Evolutionary conservation across 2,113 vertebrate species (phyloP).

Genomic region (Sapayoa aenigma): DNA sequence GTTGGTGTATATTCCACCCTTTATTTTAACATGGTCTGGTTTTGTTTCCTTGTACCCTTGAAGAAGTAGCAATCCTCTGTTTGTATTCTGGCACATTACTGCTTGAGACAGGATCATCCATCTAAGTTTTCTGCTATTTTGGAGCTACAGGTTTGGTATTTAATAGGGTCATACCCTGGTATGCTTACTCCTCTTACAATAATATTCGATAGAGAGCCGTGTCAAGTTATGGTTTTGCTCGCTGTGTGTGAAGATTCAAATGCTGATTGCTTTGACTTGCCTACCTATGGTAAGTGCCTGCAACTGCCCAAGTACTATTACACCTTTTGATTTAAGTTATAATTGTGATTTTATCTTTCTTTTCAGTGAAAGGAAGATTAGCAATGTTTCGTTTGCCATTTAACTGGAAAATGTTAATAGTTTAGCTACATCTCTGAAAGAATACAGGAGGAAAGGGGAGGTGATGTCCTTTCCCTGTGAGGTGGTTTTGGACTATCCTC

Average conservation of each 20-base stretch:
- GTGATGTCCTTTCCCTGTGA: not conserved
- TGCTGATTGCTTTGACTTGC: constrained; percentile 29
- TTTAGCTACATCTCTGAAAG: not conserved
- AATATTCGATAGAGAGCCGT: not conserved
- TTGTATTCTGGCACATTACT: constrained; percentile 24
- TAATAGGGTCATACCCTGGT: constrained; percentile 33
- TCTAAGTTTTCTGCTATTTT: constrained; percentile 20
- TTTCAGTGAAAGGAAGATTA: constrained; percentile 5
- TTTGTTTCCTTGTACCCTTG: not conserved
- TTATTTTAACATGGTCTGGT: not conserved
- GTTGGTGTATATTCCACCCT: not conserved
- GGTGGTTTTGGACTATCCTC: not conserved
- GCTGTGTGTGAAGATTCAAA: not conserved
- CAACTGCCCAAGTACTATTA: not conserved
- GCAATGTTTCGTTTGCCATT: constrained; percentile 32
- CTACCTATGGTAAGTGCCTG: not conserved
- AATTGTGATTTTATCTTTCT: constrained; percentile 7
- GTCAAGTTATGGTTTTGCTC: not conserved
- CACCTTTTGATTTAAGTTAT: constrained; percentile 3
- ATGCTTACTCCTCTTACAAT: not conserved
- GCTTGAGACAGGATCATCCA: constrained; percentile 13
- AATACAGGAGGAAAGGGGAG: not conserved
- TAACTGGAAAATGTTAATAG: constrained; percentile 16
- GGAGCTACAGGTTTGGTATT: constrained; percentile 33
- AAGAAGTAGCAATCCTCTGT: not conserved